Conservation (phyloP, 2,888 invertebrate genomes). For the Metopia argyrocephala region DNA sequence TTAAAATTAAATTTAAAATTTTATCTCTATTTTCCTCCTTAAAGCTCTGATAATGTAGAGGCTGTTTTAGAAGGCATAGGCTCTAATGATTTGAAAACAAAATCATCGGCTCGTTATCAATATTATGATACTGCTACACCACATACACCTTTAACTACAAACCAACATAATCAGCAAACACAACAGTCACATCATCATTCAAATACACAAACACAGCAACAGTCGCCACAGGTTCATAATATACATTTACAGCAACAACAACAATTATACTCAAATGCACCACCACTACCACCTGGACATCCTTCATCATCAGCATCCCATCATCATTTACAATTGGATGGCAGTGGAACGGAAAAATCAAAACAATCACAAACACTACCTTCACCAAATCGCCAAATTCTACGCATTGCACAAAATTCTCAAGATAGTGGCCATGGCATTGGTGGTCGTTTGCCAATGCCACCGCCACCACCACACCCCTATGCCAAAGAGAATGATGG, state of each 20-base stretch:
- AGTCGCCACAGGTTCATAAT: conserved; percentile 57
- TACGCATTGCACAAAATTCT: conserved; percentile 71
- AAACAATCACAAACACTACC: conserved; percentile 75
- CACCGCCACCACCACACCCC: conserved; percentile 58
- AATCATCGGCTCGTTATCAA: conserved; percentile 70
- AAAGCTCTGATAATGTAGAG: conserved; percentile 79
- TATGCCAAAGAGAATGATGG: conserved; percentile 62
- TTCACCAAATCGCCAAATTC: conserved; percentile 75
- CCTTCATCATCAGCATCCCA: conserved; percentile 68
- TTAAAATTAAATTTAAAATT: not conserved
- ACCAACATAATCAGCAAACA: conserved; percentile 51
- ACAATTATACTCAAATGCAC: conserved; percentile 74
- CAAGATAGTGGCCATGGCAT: conserved; percentile 61
- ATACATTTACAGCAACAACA: conserved; percentile 56
- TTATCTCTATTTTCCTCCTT: not conserved
- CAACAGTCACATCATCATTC: conserved; percentile 52
- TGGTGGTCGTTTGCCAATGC: conserved; percentile 61
- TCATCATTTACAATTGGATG: conserved; percentile 72
- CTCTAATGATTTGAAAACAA: conserved; percentile 63
- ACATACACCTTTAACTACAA: conserved; percentile 63
- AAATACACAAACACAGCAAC: conserved; percentile 50
- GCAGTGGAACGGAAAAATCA: conserved; percentile 69
- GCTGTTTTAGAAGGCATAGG: conserved; percentile 77
- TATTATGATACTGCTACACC: conserved; percentile 69
- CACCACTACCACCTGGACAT: conserved; percentile 67